Base-by-base conservation (phyloP, 2,888 invertebrate species). In the Macaria liturata region DNA sequence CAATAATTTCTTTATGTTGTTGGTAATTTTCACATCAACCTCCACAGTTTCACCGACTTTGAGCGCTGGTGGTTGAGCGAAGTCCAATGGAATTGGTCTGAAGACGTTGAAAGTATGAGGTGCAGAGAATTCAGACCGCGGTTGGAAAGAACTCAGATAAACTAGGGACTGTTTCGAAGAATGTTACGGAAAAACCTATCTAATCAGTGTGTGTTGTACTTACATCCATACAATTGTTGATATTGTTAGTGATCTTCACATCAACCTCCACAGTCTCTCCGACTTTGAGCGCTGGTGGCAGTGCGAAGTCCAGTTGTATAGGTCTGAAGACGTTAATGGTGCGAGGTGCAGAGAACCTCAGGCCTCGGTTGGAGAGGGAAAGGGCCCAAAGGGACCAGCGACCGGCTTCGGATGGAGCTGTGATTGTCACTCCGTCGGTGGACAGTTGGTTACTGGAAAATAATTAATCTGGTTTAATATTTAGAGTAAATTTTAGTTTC, bases 171-270 rank as follows among this genome's bases (percentile, higher is more conserved):
- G 20, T 20, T 20, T 20, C 20, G 20, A 20, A 20, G 20, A 20
- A 20, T 20, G 20, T 20, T 1, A 20, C 20, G 20, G 34, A 9
- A 49, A 42, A 3, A 1, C 20, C 20, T 20, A 20, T 20, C 20
- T 20, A 20, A 20, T 20, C 20, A 20, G 20, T 20, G 20, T 20
- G 20, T 20, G 20, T 20, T 20, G 20, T 42, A 94, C 94, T 94
- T 76, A 95, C 95, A 75, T 95, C 95, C 92, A 95, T 94, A 80
- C 95, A 95, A 59, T 94, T 93, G 73, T 94, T 94, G 70, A 94
- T 93, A 62, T 94, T 94, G 71, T 94, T 95, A 0, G 93, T 94
- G 58, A 95, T 94, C 80, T 94, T 94, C 65, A 95, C 94, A 68
- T 94, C 94, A n/a, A 94, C 93, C 74, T 95, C 94, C 0, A 94